Evolutionary conservation across 2,797 vertebrate genomes (phyloP), one percentile per base, ranked within the genome.

Genomic region (Distichodus sexfasciatus): DNA sequence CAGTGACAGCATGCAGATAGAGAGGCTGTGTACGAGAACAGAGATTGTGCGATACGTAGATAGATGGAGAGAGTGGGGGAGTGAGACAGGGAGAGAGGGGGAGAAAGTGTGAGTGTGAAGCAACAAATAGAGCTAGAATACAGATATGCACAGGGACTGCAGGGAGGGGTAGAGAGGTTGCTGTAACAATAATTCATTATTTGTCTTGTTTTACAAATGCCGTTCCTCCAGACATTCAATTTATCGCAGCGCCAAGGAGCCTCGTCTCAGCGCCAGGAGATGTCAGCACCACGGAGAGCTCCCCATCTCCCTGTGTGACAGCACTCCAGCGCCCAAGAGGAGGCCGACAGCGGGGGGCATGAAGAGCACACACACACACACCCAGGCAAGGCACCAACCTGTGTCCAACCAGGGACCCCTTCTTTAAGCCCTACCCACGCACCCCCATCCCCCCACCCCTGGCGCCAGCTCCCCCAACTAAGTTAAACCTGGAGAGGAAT

Each of bases 181-280:
- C 58, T 68, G 72, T 71, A 78, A 78, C 73, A 76, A 76, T 80
- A 75, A 86, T 84, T 85, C 74, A 80, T 87, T 83, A 79, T 84
- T 82, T 83, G 76, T 77, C 79, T 82, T 86, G 84, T 84, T 86
- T 76, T 83, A 83, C 74, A 78, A 76, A 80, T 80, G 77, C 55
- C 55, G 55, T 78, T 76, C 77, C 79, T 78, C 54, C 68, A 83
- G 81, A 82, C 79, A 74, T 79, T 82, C 82, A 79, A 78, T 85
- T 81, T 78, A 75, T 86, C 81, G 77, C 50, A 55, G 59, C 51
- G 44, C 61, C 5, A 47, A 69, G 76, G 47, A 73, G 66, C 57
- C 74, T 71, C 9, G 50, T 75, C 63, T 75, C 41, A 63, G 64
- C 70, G 65, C 41, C 65, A 72, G 48, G 66, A 69, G 61, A 77